Conservation (phyloP, 2,888 invertebrate species). For the Miltochrista miniata region DNA sequence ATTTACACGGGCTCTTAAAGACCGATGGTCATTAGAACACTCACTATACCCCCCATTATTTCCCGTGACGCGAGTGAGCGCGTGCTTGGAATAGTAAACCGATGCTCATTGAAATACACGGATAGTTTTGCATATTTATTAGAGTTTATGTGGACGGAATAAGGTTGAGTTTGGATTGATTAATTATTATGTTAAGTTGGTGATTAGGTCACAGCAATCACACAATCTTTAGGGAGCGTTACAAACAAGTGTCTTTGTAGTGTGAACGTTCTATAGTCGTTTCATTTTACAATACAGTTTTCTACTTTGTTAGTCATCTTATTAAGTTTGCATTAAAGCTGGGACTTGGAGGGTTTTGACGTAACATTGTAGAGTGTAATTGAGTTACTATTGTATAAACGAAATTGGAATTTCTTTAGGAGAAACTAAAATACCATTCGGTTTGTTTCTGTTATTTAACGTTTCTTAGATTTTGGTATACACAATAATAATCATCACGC, state of each 20-base stretch:
- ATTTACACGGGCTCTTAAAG: constrained; percentile 41
- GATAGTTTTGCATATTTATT: constrained; percentile 20
- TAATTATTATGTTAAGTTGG: constrained; percentile 17
- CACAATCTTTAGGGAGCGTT: constrained; percentile 49
- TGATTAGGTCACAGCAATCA: constrained; percentile 46
- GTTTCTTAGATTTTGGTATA: no score
- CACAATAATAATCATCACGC: no score
- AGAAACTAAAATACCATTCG: no score
- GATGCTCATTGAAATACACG: constrained; percentile 50
- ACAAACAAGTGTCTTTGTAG: constrained; percentile 49
- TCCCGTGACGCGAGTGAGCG: constrained; percentile 51
- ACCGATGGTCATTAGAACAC: constrained; percentile 46
- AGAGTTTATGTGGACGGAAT: constrained; percentile 3
- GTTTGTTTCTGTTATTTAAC: not conserved
- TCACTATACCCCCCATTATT: constrained; percentile 44
- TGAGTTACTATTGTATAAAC: not conserved
- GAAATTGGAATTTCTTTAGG: not conserved
- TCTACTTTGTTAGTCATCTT: constrained; percentile 28
- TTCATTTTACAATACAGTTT: constrained; percentile 20
- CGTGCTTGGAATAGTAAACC: constrained; percentile 58
- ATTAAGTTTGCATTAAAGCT: constrained; percentile 27
- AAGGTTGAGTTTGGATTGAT: constrained; percentile 26
- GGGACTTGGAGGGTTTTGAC: constrained; percentile 8
- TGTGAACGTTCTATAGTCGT: constrained; percentile 27
- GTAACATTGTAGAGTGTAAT: not conserved